Percentiles rank a stretch among this genome's conserved stretches.
Evolutionary conservation across 2,113 vertebrate species (phyloP).

Genomic region (Paralichthys olivaceus): DNA sequence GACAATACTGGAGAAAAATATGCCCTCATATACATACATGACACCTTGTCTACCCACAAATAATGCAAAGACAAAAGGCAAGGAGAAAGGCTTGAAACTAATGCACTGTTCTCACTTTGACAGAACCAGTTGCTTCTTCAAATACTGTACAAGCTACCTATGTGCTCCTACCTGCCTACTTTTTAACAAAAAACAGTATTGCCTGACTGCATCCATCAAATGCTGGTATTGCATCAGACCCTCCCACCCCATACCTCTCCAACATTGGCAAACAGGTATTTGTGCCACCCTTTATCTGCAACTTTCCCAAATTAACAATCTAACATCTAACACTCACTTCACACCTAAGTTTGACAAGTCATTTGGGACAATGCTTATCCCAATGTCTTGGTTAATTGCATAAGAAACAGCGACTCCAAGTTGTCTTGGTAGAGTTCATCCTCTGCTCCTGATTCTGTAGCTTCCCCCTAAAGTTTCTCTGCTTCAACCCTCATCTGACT

Average conservation of each 20-base stretch:
- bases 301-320: neutral
- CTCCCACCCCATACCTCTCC: neutral
- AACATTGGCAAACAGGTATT: neutral
- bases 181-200: too few relatives aligned
- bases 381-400: too few relatives aligned
- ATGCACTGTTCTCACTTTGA: too few relatives aligned
- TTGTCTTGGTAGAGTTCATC: neutral
- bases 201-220: too few relatives aligned
- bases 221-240: neutral
- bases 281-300: neutral
- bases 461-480: neutral
- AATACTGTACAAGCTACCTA: too few relatives aligned
- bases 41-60: too few relatives aligned
- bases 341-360: neutral
- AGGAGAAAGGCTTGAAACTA: too few relatives aligned
- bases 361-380: neutral
- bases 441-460: neutral
- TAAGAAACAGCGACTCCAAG: neutral
- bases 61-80: too few relatives aligned
- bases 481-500: neutral
- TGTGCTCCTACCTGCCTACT: too few relatives aligned
- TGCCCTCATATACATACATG: too few relatives aligned
- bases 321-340: neutral
- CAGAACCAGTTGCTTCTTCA: too few relatives aligned
- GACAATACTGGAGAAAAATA: too few relatives aligned